A percentile compares a stretch with the other conserved stretches of the same genome.
Evolutionary conservation across 2,113 vertebrate species (phyloP).

Genomic region (Caloenas nicobarica): DNA sequence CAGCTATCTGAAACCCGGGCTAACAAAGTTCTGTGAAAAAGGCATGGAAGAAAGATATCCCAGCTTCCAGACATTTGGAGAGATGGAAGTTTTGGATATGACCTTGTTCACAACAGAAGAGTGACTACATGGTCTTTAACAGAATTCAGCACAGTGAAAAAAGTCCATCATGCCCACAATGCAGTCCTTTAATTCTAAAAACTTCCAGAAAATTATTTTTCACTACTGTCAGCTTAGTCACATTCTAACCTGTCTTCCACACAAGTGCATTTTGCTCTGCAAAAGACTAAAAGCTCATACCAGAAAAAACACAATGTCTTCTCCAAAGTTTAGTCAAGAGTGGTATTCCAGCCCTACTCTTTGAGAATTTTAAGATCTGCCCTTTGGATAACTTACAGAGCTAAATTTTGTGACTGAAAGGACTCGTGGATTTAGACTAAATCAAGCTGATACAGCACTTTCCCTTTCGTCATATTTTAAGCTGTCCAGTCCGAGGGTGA

Average conservation of each 20-base stretch:
- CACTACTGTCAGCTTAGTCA: not conserved
- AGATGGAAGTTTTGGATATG: not conserved
- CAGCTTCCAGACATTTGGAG: not conserved
- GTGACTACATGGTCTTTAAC: not conserved
- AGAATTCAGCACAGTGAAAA: not conserved
- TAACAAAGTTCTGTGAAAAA: not conserved
- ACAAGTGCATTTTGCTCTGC: not conserved
- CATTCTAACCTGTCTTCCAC: not conserved
- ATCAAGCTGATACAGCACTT: not conserved
- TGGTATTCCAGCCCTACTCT: not conserved
- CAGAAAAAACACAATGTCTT: fast-evolving
- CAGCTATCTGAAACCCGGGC: not conserved
- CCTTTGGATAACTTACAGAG: not conserved
- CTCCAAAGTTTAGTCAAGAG: not conserved
- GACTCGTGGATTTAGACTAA: not conserved
- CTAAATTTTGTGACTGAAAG: not conserved
- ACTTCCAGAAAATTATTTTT: not conserved
- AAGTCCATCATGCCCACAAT: not conserved
- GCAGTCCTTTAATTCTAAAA: not conserved
- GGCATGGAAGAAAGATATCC: not conserved
- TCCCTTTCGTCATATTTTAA: not conserved
- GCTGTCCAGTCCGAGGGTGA: not conserved
- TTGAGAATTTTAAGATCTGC: not conserved
- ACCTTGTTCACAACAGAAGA: not conserved
- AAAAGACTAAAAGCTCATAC: not conserved